Percentiles rank a stretch among this genome's conserved stretches.
Conservation (phyloP, 2,113 vertebrate genomes). For the Nerophis ophidion region DNA sequence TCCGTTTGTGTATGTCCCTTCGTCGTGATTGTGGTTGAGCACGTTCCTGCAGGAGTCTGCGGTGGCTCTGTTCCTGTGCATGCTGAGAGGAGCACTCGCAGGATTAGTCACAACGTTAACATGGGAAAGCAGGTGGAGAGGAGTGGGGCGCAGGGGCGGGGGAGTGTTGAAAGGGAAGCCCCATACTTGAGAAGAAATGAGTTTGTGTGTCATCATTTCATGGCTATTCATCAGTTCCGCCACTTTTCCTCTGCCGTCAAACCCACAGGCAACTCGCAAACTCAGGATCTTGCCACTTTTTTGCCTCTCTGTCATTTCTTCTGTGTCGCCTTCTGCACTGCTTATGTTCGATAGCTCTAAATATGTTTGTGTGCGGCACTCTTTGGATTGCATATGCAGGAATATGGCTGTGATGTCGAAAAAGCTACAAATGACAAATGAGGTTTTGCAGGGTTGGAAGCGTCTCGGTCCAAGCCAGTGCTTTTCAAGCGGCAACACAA, state of each 20-base stretch:
- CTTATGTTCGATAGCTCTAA: not conserved
- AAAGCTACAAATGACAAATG: conserved; percentile 3
- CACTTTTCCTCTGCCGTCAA: conserved; percentile 37
- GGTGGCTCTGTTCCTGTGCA: conserved; percentile 25
- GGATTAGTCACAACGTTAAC: conserved; percentile 54
- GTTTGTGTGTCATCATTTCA: conserved; percentile 21
- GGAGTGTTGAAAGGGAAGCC: conserved; percentile 21
- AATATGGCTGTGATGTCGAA: conserved; percentile 9
- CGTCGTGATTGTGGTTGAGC: conserved; percentile 27
- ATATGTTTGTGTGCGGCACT: conserved; percentile 5
- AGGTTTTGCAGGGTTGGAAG: conserved; percentile 18
- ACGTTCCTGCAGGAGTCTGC: conserved; percentile 18
- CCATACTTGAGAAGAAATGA: conserved; percentile 29
- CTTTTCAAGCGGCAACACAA: too few relatives aligned
- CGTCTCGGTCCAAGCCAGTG: conserved; percentile 3
- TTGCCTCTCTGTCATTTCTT: conserved; percentile 12
- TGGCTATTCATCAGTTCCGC: conserved; percentile 57
- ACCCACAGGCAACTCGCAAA: conserved; percentile 47
- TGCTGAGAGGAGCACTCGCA: conserved; percentile 51
- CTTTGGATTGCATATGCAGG: conserved; percentile 13
- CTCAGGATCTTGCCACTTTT: conserved; percentile 35
- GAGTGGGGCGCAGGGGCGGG: not conserved
- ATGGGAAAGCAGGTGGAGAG: conserved; percentile 25
- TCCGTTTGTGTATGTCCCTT: conserved; percentile 39
- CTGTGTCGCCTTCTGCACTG: conserved; percentile 5